These are phyloP conservation scores for Sarcoramphus papa DNA, from an alignment of 2,797 vertebrate genomes.

Conservation along the genomic window DNA sequence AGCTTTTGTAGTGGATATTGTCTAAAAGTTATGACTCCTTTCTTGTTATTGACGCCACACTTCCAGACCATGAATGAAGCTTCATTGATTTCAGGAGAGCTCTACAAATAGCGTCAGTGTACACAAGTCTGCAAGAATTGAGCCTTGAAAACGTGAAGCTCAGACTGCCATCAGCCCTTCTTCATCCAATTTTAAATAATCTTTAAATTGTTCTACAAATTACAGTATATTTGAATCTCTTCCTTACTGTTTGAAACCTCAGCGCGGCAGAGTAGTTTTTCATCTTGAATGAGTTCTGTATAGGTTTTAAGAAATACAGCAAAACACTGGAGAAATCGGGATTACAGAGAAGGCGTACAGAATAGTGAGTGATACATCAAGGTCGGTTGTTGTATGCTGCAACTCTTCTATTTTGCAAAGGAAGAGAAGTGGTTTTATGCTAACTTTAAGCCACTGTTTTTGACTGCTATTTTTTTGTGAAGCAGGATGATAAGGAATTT, in stretches of 20 bases:
- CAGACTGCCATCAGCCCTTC: background rate
- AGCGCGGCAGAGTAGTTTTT: background rate
- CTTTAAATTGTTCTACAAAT: background rate
- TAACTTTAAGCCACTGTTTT: background rate
- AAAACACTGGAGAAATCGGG: background rate
- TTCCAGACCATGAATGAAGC: background rate
- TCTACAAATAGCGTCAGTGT: background rate
- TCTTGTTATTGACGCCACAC: background rate
- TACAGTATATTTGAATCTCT: background rate
- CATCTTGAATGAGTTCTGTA: background rate
- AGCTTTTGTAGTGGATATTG: background rate
- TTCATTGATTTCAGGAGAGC: background rate
- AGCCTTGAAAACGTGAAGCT: background rate
- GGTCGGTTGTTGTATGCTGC: background rate
- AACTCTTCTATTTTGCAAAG: background rate
- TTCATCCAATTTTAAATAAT: background rate
- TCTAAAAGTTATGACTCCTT: background rate
- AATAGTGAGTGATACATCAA: accelerated
- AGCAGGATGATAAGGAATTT: background rate
- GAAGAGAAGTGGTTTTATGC: background rate
- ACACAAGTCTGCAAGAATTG: background rate
- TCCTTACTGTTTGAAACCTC: background rate
- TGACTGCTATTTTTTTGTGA: background rate
- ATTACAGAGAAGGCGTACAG: accelerated
- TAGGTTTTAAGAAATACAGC: background rate